These are phyloP conservation scores for Theocolax elegans DNA, from an alignment of 1,140 invertebrate species.

Conservation along the genomic window DNA sequence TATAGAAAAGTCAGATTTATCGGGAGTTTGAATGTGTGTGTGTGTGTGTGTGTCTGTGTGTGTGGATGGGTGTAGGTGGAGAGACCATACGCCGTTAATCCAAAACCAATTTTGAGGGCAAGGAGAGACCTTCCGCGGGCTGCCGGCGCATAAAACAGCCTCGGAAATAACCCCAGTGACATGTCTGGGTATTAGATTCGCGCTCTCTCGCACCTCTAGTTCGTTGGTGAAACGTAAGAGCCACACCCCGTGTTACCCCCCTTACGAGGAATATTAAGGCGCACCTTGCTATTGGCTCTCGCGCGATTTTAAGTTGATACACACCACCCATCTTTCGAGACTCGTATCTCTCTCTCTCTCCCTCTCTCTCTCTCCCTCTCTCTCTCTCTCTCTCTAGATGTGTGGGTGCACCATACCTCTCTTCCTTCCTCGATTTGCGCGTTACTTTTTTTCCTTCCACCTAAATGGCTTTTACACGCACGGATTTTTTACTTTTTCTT, in stretches of 20 bases:
- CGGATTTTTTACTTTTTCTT: too few species aligned
- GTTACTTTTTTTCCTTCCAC: too few species aligned
- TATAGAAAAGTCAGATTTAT: too few species aligned
- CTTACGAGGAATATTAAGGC: constrained; percentile 42
- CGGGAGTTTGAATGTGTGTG: not conserved
- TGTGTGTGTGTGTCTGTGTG: not conserved
- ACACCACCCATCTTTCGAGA: too few species aligned
- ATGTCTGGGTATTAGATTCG: constrained; percentile 39
- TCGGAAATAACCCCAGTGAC: constrained; percentile 46
- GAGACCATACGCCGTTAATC: constrained; percentile 45
- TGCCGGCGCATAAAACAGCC: constrained; percentile 43
- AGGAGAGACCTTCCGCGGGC: constrained; percentile 19
- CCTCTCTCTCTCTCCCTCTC: not conserved
- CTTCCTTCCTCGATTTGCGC: constrained; percentile 8
- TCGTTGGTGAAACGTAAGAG: constrained; percentile 13
- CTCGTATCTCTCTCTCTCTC: not conserved
- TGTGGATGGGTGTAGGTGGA: not conserved
- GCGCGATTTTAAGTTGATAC: constrained; percentile 35
- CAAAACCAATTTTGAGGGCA: constrained; percentile 50
- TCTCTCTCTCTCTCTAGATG: too few species aligned
- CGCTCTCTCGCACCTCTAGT: not conserved
- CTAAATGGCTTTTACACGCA: too few species aligned
- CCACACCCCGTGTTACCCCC: too few species aligned
- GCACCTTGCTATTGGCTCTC: constrained; percentile 14
- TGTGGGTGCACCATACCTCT: not conserved